phyloP scores from a whole-genome alignment of 2,113 vertebrate species.

The Gambusia holbrooki region DNA sequence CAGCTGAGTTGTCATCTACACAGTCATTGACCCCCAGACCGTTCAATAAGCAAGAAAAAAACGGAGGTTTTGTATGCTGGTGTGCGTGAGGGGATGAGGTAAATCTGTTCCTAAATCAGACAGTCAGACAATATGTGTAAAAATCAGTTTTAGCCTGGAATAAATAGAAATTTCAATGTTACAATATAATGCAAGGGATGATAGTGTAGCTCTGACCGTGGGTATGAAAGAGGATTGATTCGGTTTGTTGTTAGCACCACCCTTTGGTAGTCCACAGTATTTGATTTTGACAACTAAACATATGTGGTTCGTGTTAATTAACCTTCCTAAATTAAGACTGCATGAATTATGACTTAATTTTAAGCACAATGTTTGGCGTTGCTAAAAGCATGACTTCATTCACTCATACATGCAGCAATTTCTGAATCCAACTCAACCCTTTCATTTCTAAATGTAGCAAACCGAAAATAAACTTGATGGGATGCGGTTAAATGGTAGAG shows the following conservation, averaged over 20 bases:
- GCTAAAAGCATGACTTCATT: conserved; percentile 9
- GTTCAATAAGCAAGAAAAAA: conserved; percentile 62
- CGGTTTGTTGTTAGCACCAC: conserved; percentile 73
- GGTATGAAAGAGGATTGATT: conserved; percentile 21
- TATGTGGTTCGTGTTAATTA: conserved; percentile 51
- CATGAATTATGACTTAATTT: conserved; percentile 35
- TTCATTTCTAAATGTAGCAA: conserved; percentile 6
- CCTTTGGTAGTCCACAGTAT: conserved; percentile 63
- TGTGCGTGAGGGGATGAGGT: conserved; percentile 18
- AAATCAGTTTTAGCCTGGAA: conserved; percentile 1
- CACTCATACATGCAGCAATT: conserved; percentile 16
- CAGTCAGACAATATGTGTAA: conserved; percentile 5
- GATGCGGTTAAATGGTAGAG: neutral
- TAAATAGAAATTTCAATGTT: conserved; percentile 15
- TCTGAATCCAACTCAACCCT: neutral
- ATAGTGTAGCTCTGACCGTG: conserved; percentile 13
- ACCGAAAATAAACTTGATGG: conserved; percentile 20
- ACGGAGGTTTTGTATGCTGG: conserved; percentile 16
- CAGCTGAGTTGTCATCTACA: conserved; percentile 73
- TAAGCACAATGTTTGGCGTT: conserved; percentile 26
- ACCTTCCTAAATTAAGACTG: conserved; percentile 30
- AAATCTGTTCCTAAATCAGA: conserved; percentile 24
- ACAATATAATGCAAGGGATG: conserved; percentile 1
- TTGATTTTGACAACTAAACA: conserved; percentile 31
- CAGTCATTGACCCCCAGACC: conserved; percentile 70